Evolutionary conservation across 37 sponge, comb jelly and placozoan genomes (phyloP).

Genomic region (Spongilla lacustris): DNA sequence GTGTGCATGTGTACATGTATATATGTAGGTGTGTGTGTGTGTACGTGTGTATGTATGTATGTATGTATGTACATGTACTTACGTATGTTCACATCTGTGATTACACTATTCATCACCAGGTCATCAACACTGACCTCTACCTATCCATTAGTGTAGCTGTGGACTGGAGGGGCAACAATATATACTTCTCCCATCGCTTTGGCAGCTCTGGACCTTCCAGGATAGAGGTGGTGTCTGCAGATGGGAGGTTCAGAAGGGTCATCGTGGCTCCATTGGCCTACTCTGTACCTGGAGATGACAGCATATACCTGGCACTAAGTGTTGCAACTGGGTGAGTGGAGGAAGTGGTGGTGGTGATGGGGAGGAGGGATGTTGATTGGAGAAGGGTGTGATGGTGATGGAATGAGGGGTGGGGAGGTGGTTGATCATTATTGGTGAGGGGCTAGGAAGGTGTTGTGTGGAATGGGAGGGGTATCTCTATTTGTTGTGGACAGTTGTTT

Average conservation of each 20-base stretch:
- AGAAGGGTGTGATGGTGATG: not conserved
- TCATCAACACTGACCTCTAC: slow-evolving; percentile 7
- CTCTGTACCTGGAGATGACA: not conserved
- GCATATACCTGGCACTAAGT: not conserved
- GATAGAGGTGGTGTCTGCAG: not conserved
- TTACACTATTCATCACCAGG: not conserved
- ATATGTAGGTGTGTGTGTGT: too few species aligned
- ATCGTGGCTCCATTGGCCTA: not conserved
- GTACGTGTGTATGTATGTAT: too few species aligned
- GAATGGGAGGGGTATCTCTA: too few species aligned
- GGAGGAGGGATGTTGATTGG: not conserved
- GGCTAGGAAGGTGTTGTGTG: too few species aligned
- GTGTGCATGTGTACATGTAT: not conserved
- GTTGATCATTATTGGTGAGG: too few species aligned
- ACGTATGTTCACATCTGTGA: not conserved
- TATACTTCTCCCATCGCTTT: slow-evolving; percentile 40
- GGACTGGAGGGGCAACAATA: slow-evolving; percentile 46
- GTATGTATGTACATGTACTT: not conserved
- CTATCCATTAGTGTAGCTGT: slow-evolving; percentile 41
- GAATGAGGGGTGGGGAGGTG: too few species aligned
- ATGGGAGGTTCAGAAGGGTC: not conserved
- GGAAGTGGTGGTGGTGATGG: not conserved
- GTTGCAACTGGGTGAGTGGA: not conserved
- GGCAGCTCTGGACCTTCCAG: not conserved
- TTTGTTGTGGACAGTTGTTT: too few species aligned